Percentiles rank a stretch among this genome's conserved stretches.
Evolutionary conservation across 2,113 vertebrate genomes (phyloP).

Genomic region (Malurus cyaneus): DNA sequence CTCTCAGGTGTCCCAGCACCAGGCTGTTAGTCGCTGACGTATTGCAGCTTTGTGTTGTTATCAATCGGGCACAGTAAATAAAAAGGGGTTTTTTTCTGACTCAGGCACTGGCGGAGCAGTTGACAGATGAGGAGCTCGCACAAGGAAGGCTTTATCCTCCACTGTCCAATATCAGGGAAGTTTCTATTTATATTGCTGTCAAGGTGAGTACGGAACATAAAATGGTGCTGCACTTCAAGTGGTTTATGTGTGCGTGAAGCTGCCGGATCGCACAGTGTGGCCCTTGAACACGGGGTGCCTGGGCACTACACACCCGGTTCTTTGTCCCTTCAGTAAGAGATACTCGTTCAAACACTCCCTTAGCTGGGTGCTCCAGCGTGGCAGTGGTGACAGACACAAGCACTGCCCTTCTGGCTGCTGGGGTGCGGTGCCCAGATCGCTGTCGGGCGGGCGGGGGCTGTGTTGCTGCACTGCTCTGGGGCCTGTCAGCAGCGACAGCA

Average conservation of each 20-base stretch:
- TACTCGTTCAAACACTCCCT: accelerated
- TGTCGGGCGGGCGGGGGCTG: accelerated
- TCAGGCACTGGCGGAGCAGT: slow-evolving; percentile 85
- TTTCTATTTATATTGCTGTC: slow-evolving; percentile 91
- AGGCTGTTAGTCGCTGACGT: not conserved
- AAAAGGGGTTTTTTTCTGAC: not conserved
- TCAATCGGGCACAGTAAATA: not conserved
- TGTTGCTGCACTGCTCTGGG: too few relatives aligned
- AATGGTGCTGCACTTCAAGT: accelerated
- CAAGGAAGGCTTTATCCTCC: slow-evolving; percentile 92
- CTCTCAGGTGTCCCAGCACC: accelerated
- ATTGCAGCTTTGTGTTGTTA: too few relatives aligned
- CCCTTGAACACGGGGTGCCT: not conserved
- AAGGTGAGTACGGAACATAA: slow-evolving; percentile 77
- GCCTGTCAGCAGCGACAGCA: too few relatives aligned
- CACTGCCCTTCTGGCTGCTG: accelerated
- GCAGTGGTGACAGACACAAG: accelerated
- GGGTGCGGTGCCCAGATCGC: not conserved
- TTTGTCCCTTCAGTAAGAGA: not conserved
- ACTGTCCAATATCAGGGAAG: slow-evolving; percentile 91
- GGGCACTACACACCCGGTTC: not conserved
- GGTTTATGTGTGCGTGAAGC: not conserved
- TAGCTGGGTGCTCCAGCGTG: not conserved
- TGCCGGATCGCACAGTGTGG: not conserved
- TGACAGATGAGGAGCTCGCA: slow-evolving; percentile 85